Base-by-base conservation (phyloP, 2,797 vertebrate species). In the Capromys pilorides region DNA sequence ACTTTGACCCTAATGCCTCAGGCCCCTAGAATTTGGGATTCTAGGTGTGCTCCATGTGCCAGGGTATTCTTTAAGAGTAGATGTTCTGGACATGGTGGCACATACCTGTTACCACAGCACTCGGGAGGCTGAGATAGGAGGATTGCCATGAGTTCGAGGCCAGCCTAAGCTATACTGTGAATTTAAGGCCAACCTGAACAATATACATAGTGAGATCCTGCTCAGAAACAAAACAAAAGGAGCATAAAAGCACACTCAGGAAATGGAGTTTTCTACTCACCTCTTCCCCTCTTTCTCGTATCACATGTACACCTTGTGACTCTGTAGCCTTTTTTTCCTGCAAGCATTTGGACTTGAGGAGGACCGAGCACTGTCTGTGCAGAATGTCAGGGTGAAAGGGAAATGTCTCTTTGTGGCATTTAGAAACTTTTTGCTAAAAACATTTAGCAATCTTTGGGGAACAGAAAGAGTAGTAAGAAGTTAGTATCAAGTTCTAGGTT, bases 381-480 rank as follows among this genome's bases (percentile, higher is more conserved):
- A 88, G 41, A 91, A 86, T 89, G 9, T 84, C 80, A 88, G 75
- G 59, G 80, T 75, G 39, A 94, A 94, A 94, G 81, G 41, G 31
- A 86, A 64, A 39, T 64, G 41, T 73, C 84, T 83, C 49, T 85
- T 75, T 88, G 19, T 86, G 49, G 16, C 73, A n/a, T 62, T 88
- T 22, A 45, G 80, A 64, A 95, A 86, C n/a, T 26, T 83, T 78
- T 77, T 81, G 71, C 83, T 91, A 61, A 96, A 94, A 87, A 73
- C 54, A 5, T 71, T 90, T 51, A 36, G 26, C 28, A 88, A 59
- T 54, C 11, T 2, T 79, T 87, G 54, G 88, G 77, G 31, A 85
- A 14, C 45, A 92, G 39, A 86, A 73, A 64, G 71, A 57, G n/a
- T 80, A 62, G 12, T 54, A 10, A 69, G n/a, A 86, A 61, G 33